A percentile compares a stretch with the other conserved stretches of the same genome.
Conservation (phyloP, 2,888 invertebrate species). For the Hedychridium roseum region DNA sequence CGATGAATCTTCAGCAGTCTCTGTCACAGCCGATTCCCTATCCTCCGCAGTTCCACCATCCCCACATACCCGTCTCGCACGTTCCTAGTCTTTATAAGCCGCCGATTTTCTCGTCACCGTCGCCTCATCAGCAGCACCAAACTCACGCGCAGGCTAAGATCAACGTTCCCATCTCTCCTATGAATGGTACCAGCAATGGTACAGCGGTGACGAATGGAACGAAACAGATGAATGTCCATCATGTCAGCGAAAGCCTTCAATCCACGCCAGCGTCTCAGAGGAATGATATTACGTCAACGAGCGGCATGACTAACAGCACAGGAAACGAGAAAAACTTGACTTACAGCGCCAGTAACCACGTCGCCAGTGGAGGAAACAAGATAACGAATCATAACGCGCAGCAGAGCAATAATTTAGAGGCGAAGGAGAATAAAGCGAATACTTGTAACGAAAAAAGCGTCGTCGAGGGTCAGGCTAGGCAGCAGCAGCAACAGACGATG, state of each 20-base stretch:
- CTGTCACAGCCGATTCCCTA: slow-evolving; percentile 38
- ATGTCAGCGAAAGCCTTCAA: slow-evolving; percentile 26
- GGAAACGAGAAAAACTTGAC: slow-evolving; percentile 32
- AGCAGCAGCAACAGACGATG: slow-evolving; percentile 17
- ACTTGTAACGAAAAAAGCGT: slow-evolving; percentile 35
- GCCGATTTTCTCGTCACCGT: slow-evolving; percentile 41
- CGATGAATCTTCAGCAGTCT: slow-evolving; percentile 30
- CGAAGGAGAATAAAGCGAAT: slow-evolving; percentile 39
- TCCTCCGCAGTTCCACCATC: slow-evolving; percentile 47
- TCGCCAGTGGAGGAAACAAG: slow-evolving; percentile 18
- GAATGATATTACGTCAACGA: slow-evolving; percentile 24
- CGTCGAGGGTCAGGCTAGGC: slow-evolving; percentile 28
- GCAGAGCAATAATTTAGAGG: slow-evolving; percentile 32
- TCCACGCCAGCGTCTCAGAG: slow-evolving; percentile 20
- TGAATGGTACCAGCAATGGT: slow-evolving; percentile 20
- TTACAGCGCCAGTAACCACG: slow-evolving; percentile 34
- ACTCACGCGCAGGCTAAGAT: slow-evolving; percentile 32
- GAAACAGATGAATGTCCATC: slow-evolving; percentile 30
- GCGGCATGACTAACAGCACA: slow-evolving; percentile 25
- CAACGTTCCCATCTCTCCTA: slow-evolving; percentile 23
- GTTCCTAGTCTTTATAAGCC: slow-evolving; percentile 53
- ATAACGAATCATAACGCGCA: slow-evolving; percentile 25
- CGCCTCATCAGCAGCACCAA: slow-evolving; percentile 30
- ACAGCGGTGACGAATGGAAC: slow-evolving; percentile 15
- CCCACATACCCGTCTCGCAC: slow-evolving; percentile 51